Base-by-base conservation (phyloP, 2,888 invertebrate species). In the Crematogaster levior region DNA sequence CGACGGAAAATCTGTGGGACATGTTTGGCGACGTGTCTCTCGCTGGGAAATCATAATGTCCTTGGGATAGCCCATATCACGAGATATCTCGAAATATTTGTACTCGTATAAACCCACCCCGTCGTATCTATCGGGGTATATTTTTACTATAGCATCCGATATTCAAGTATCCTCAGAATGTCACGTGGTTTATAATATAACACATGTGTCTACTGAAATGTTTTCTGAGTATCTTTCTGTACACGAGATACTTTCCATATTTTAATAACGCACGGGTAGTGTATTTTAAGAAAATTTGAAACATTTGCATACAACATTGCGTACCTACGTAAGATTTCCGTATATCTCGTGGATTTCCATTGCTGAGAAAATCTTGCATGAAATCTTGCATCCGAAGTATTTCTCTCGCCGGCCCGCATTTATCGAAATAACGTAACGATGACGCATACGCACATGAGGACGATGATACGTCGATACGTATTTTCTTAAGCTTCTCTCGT, bases 61-160 rank as follows among this genome's bases (percentile, higher is more conserved):
- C 27, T 40, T 24, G 27, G 7, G 24, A 72, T 58, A 40, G 56
- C 5, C 65, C 58, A 24, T 12, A 46, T 37, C 18, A 27, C 27
- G 10, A n/a, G 37, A 58, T 72, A 58, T 43, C 40, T 40, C 27
- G 58, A n/a, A 40, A 72, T 37, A 56, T 72, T 72, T 72, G 27
- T 27, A 27, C n/a, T 37, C 10, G 34, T n/a, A 4, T 7, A n/a
- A n/a, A n/a, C n/a, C n/a, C 27, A 40, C 40, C n/a, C n/a, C n/a
- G 12, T 40, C 46, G 6, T 40, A 27, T 58, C n/a, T 12, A 12
- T 12, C 37, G n/a, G 9, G 6, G 34, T 51, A 18, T 53, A 24
- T 24, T 70, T 53, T 68, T 34, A 10, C 34, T 9, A 4, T 53
- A 37, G 21, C 24, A 21, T 21, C 5, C 37, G 21, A 15, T 48